These are phyloP conservation scores for Palaemon carinicauda DNA, from an alignment of 1,140 invertebrate genomes.

Conservation along the genomic window DNA sequence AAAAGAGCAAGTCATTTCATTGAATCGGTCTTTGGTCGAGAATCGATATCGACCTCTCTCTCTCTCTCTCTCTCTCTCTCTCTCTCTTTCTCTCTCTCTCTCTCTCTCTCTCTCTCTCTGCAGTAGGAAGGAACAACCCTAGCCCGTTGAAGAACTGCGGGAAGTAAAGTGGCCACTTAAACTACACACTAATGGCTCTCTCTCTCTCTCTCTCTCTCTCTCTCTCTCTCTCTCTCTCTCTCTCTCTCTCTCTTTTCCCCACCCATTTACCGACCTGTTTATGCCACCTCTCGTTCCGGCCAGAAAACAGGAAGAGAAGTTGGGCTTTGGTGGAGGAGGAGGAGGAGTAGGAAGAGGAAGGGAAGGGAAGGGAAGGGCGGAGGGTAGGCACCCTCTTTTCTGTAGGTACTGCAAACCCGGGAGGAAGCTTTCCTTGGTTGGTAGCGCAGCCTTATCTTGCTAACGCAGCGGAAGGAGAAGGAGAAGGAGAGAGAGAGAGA, in stretches of 20 bases:
- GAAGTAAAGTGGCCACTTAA: background rate
- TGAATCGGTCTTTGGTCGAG: no score
- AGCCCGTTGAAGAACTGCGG: no score
- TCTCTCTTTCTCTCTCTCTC: background rate
- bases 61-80: no score
- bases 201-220: background rate
- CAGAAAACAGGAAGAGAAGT: background rate
- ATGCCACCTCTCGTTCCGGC: background rate
- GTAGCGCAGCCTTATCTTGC: background rate
- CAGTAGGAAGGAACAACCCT: no score
- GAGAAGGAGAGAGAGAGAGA: slow-evolving; percentile 6
- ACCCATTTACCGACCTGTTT: background rate
- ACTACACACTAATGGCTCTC: no score
- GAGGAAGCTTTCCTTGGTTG: background rate
- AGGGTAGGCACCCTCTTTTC: background rate
- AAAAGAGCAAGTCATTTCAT: no score
- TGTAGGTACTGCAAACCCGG: background rate
- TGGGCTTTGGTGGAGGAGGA: background rate
- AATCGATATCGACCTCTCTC: background rate
- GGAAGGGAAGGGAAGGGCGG: background rate
- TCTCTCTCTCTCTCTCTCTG: slow-evolving; percentile 3
- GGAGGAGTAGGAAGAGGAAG: background rate
- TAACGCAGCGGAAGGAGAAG: background rate
- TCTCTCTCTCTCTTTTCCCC: background rate
- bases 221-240: slow-evolving; percentile 7